Evolutionary conservation across 2,113 vertebrate genomes (phyloP), one percentile per base, ranked within the genome.

Genomic region (Callipepla squamata): DNA sequence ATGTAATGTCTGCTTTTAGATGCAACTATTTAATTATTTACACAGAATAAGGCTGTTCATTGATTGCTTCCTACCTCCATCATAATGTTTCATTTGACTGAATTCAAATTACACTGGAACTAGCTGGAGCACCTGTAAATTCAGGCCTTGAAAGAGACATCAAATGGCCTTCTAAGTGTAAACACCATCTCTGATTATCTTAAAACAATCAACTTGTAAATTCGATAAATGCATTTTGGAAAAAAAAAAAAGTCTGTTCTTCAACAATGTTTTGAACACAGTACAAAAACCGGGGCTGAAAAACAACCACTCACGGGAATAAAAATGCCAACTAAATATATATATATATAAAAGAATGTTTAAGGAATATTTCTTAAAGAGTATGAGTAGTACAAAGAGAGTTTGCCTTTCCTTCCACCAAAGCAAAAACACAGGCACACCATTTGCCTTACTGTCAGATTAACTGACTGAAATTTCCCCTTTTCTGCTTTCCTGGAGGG

Each of bases 1-100:
- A 94, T 78, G 85, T 91, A 96, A 91, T 90, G 92, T 92, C 93
- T 94, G 83, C 88, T 96, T 96, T 96, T 92, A 96, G 96, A 96
- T 90, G 73, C 92, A 96, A 95, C 93, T 93, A 72, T 80, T 94
- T 77, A 92, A 96, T 95, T 94, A 92, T 93, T 95, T 92, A 94
- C 59, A 85, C 15, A 94, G 59, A 92, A 61, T 70, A 88, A 89
- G 51, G 38, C 30, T 94, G 91, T 45, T 93, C 75, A 87, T 51
- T 90, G 94, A 96, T 83, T 89, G 79, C 82, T 91, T 96, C 89
- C 55, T 92, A 92, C 76, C 63, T 83, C 72, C 34, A 51, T 80
- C 57, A 14, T 28, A 93, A 58, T 32, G 77, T 77, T 85, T 85
- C 72, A 92, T 87, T 57, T 89, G 91, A 91, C 34, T 2, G 0